A percentile compares a stretch with the other conserved stretches of the same genome.
Conservation (phyloP, 2,797 vertebrate species). For the Megalops cyprinoides region DNA sequence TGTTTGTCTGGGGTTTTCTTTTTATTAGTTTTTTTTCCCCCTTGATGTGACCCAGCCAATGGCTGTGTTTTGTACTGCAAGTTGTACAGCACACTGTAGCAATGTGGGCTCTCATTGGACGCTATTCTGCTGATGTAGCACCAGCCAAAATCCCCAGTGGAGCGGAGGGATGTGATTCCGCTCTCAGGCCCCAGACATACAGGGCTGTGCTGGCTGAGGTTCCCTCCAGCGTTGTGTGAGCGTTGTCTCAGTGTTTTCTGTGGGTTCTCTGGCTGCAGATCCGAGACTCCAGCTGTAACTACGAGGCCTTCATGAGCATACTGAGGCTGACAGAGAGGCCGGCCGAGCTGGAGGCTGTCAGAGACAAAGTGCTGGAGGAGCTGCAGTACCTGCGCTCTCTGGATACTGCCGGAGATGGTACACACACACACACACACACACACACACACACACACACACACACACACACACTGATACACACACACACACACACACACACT, state of each 20-base stretch:
- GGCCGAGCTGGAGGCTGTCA: conserved; percentile 92
- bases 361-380: conserved; percentile 95
- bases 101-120: no score
- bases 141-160: no score
- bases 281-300: conserved; percentile 95
- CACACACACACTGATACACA: neutral
- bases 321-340: conserved; percentile 95
- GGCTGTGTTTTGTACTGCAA: no score
- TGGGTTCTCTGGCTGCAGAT: conserved; percentile 75
- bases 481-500: neutral
- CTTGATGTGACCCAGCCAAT: no score
- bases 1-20: conserved; percentile 29
- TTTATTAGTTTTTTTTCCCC: no score
- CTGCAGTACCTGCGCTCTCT: conserved; percentile 94
- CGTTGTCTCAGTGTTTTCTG: conserved; percentile 25
- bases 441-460: conserved; percentile 7
- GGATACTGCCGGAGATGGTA: conserved; percentile 96
- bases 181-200: no score
- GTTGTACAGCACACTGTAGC: no score
- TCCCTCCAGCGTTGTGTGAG: conserved; percentile 3
- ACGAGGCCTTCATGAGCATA: conserved; percentile 99
- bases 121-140: no score
- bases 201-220: neutral
- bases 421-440: conserved; percentile 38
- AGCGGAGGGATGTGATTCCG: no score